A percentile compares a stretch with the other conserved stretches of the same genome.
Evolutionary conservation across 92 coral and sea anemone genomes (phyloP).

Genomic region (Hydrozoanthus gracilis): DNA sequence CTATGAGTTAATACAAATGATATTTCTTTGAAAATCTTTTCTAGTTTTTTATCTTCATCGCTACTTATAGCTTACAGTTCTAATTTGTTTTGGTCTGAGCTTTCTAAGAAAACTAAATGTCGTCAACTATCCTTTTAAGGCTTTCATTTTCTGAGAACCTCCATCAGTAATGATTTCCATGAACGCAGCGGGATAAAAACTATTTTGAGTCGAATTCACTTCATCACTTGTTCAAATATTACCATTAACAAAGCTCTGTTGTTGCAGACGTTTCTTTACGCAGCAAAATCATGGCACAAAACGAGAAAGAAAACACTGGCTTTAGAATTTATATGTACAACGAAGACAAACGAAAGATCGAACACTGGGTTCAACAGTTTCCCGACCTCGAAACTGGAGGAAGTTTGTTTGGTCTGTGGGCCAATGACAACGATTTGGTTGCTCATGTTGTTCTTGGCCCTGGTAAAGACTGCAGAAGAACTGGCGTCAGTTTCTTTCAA

Average conservation of each 20-base stretch:
- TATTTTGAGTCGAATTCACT: no score
- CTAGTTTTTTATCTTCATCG: no score
- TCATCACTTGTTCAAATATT: no score
- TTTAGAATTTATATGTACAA: conserved; percentile 62
- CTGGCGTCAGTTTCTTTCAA: conserved; percentile 74
- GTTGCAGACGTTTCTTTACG: background rate
- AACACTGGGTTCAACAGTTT: conserved; percentile 66
- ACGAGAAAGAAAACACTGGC: background rate
- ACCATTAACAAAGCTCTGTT: background rate
- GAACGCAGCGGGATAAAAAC: background rate
- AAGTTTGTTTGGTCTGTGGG: conserved; percentile 87
- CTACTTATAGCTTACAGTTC: background rate
- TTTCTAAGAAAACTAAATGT: background rate
- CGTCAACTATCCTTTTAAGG: background rate
- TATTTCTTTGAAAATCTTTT: no score
- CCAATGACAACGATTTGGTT: background rate
- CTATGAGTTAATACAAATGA: no score
- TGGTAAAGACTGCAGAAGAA: conserved; percentile 69
- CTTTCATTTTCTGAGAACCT: background rate
- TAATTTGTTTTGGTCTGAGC: background rate
- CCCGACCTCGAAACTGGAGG: conserved; percentile 89
- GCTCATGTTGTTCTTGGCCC: conserved; percentile 90
- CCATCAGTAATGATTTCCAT: background rate
- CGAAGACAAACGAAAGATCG: conserved; percentile 62
- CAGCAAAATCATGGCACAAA: background rate